These are phyloP conservation scores for Orchesellides sinensis DNA, from an alignment of 2,888 invertebrate genomes.

Conservation along the genomic window DNA sequence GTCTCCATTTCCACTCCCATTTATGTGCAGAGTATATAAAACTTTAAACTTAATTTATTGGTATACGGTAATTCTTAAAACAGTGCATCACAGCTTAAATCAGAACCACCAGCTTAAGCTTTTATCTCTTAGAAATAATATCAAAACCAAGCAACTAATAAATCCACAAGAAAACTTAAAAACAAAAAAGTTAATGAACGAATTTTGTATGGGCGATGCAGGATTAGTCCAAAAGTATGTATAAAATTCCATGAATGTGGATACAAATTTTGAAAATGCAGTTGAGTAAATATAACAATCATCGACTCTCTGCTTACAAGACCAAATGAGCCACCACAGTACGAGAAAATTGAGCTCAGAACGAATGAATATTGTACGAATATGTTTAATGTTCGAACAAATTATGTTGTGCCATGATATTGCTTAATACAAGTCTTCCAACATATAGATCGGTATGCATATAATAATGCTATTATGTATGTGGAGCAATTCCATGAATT, in stretches of 20 bases:
- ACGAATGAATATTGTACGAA: not conserved
- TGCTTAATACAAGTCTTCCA: slow-evolving; percentile 6
- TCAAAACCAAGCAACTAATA: no score
- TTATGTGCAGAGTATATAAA: not conserved
- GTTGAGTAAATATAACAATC: no score
- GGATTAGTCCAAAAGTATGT: no score
- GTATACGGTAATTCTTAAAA: not conserved
- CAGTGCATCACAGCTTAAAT: not conserved
- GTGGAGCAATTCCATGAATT: slow-evolving; percentile 18
- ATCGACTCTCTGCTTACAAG: no score
- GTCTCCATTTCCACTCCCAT: not conserved
- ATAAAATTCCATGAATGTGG: no score
- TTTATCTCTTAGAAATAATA: no score
- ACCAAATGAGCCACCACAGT: not conserved
- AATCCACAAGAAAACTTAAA: no score
- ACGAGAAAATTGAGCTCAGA: not conserved
- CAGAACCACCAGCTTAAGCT: no score
- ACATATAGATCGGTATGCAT: not conserved
- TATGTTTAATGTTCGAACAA: not conserved
- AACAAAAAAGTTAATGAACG: no score
- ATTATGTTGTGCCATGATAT: slow-evolving; percentile 21
- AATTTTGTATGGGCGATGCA: no score
- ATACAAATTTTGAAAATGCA: no score
- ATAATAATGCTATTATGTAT: not conserved
- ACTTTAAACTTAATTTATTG: not conserved